Evolutionary conservation across 2,797 vertebrate species (phyloP).

Genomic region (Mormyrops attenuatus): DNA sequence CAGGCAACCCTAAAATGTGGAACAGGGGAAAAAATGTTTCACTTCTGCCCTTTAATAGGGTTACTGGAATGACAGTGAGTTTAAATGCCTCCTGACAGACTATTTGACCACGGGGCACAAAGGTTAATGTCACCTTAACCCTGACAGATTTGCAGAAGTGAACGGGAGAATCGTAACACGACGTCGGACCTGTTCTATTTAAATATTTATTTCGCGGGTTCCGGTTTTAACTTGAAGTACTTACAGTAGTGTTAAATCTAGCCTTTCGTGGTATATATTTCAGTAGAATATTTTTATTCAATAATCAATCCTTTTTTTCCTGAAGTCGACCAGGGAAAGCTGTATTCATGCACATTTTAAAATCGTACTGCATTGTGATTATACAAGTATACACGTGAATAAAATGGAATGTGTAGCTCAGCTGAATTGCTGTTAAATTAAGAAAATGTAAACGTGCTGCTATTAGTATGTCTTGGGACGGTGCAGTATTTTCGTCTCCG

Average conservation of each 20-base stretch:
- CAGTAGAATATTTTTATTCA: neutral
- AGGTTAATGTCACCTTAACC: conserved; percentile 3
- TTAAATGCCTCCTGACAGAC: neutral
- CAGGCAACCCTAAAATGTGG: neutral
- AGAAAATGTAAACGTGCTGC: neutral
- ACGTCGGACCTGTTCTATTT: neutral
- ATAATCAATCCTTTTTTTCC: neutral
- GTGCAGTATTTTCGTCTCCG: neutral
- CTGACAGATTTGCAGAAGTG: neutral
- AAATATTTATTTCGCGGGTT: neutral
- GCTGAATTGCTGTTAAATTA: neutral
- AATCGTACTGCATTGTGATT: neutral
- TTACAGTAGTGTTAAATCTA: neutral
- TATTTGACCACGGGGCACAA: neutral
- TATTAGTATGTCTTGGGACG: neutral
- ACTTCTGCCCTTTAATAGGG: neutral
- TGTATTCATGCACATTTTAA: neutral
- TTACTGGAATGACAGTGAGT: neutral
- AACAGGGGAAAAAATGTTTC: neutral
- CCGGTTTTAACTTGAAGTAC: neutral
- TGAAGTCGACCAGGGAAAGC: neutral
- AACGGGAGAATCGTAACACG: neutral
- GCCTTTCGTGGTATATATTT: neutral
- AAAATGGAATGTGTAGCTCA: neutral
- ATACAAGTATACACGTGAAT: neutral